A percentile compares a stretch with the other conserved stretches of the same genome.
Evolutionary conservation across 2,113 vertebrate genomes (phyloP).

Genomic region (Dromiciops gliroides): DNA sequence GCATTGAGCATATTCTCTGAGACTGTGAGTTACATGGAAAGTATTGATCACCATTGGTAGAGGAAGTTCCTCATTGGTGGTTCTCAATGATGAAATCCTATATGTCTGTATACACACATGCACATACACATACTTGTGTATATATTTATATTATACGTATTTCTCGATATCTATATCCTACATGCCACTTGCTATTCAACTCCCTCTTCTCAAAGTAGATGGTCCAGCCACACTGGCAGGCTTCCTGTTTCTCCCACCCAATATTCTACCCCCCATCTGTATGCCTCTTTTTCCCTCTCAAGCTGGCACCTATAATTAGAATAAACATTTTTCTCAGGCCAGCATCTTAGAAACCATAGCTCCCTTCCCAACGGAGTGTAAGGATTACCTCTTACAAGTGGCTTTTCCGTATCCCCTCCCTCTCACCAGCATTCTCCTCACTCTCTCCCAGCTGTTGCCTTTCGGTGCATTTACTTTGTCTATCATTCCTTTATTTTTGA

Average conservation of each 20-base stretch:
- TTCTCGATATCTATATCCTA: too few species aligned
- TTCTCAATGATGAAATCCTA: not conserved
- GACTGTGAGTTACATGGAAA: too few species aligned
- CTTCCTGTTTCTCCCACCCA: too few species aligned
- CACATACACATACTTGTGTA: not conserved
- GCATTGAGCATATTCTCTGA: too few species aligned
- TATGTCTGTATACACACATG: not conserved
- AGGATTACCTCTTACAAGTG: too few species aligned
- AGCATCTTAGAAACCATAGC: not conserved
- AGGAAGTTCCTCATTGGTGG: too few species aligned
- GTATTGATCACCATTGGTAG: too few species aligned
- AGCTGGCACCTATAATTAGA: not conserved
- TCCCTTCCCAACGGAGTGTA: not conserved
- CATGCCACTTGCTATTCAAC: too few species aligned
- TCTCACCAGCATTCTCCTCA: not conserved
- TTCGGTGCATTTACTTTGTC: not conserved
- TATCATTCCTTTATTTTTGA: not conserved
- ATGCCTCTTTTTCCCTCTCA: not conserved
- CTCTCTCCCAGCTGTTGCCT: not conserved
- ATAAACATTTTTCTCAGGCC: not conserved
- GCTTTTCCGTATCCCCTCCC: not conserved
- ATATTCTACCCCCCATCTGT: not conserved
- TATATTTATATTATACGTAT: too few species aligned
- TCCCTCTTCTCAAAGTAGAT: too few species aligned
- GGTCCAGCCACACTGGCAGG: too few species aligned